Evolutionary conservation across 2,888 invertebrate genomes (phyloP).

Genomic region (Gastrophysa polygoni): DNA sequence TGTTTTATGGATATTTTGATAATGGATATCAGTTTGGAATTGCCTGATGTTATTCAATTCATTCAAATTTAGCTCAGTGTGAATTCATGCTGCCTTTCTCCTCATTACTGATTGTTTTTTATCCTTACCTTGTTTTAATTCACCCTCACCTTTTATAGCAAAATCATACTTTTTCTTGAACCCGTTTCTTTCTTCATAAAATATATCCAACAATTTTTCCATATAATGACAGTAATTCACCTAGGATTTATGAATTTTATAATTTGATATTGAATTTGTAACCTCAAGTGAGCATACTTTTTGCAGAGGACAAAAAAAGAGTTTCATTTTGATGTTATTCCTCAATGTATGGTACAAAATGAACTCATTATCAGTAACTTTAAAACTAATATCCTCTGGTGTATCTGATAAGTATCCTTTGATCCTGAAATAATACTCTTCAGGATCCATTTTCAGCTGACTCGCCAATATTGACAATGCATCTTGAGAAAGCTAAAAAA

Average conservation of each 20-base stretch:
- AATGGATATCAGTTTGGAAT: no score
- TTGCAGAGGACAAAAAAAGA: background rate
- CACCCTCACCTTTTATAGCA: background rate
- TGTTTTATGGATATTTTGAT: no score
- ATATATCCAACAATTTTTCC: background rate
- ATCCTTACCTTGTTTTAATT: background rate
- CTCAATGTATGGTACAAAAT: slow-evolving; percentile 1
- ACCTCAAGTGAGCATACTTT: background rate
- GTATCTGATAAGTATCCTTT: background rate
- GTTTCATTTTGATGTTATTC: slow-evolving; percentile 5
- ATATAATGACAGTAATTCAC: background rate
- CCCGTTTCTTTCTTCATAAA: background rate
- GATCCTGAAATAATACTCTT: background rate
- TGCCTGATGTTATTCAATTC: no score
- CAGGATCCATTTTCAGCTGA: background rate
- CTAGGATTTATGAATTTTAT: background rate
- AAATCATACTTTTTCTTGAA: background rate
- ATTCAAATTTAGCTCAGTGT: no score
- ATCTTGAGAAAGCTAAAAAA: background rate
- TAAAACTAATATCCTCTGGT: slow-evolving; percentile 1
- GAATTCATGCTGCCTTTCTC: no score
- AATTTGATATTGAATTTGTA: background rate
- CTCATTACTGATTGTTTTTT: no score
- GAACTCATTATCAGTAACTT: background rate
- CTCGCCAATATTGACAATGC: background rate